Conservation (phyloP, 1,140 invertebrate species). For the Formica selysi region DNA sequence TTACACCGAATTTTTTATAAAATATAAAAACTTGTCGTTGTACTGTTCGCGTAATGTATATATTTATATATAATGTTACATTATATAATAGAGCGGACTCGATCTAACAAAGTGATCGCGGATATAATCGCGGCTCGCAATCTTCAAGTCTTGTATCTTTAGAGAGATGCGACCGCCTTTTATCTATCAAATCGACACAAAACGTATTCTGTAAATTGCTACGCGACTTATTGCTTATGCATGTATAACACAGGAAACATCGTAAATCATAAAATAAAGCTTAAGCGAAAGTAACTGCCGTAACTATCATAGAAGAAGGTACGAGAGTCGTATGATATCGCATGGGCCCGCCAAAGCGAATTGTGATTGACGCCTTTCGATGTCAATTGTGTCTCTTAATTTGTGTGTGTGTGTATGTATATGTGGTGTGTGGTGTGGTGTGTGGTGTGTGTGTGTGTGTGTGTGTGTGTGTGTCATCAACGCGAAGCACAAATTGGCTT, state of each 20-base stretch:
- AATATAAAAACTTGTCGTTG: constrained; percentile 78
- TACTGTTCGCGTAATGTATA: constrained; percentile 68
- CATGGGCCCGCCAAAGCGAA: constrained; percentile 55
- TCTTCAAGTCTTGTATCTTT: constrained; percentile 53
- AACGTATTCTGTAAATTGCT: constrained; percentile 55
- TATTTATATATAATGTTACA: constrained; percentile 40
- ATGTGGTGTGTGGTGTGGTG: no score
- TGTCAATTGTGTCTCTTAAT: constrained; percentile 44
- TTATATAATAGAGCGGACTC: constrained; percentile 55
- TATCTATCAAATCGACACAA: constrained; percentile 49
- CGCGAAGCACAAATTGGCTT: constrained; percentile 35
- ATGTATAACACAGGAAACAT: constrained; percentile 59
- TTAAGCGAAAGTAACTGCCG: constrained; percentile 45
- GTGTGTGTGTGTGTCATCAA: background rate
- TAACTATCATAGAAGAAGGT: constrained; percentile 47
- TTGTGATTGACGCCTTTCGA: constrained; percentile 53
- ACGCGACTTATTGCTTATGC: constrained; percentile 51
- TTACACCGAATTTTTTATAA: constrained; percentile 71
- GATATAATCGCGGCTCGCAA: constrained; percentile 14
- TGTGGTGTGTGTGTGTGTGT: background rate
- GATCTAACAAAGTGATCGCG: constrained; percentile 63
- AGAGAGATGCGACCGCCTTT: constrained; percentile 30
- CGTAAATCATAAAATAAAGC: constrained; percentile 61
- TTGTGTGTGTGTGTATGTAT: background rate
- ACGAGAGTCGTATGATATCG: constrained; percentile 63